These are phyloP conservation scores for Dryobota labecula DNA, from an alignment of 2,888 invertebrate genomes.

Conservation along the genomic window DNA sequence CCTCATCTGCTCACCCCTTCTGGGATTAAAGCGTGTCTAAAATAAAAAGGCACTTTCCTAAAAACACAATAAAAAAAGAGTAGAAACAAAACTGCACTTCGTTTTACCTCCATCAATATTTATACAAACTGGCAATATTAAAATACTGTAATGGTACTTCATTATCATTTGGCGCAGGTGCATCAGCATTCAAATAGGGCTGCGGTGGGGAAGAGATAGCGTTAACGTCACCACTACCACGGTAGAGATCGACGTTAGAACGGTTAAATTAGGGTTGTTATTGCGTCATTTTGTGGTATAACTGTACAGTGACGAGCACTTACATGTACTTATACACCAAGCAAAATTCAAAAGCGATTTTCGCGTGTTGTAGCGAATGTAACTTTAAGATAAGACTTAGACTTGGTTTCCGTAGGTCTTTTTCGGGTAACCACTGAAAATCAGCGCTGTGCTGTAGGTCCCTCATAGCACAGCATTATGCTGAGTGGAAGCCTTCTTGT, in stretches of 20 bases:
- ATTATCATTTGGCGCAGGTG: slow-evolving; percentile 69
- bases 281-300: background rate
- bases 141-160: slow-evolving; percentile 66
- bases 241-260: background rate
- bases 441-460: no score
- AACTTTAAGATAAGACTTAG: background rate
- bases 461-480: no score
- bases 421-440: no score
- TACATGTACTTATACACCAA: background rate
- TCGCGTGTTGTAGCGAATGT: background rate
- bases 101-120: slow-evolving; percentile 24
- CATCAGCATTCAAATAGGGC: slow-evolving; percentile 69
- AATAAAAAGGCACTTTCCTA: background rate
- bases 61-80: background rate
- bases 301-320: no score
- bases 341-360: background rate
- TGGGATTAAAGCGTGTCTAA: background rate
- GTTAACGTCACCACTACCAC: slow-evolving; percentile 58
- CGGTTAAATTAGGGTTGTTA: background rate
- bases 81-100: background rate
- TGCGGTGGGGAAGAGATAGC: slow-evolving; percentile 62
- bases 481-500: no score
- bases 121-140: slow-evolving; percentile 52
- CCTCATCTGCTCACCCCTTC: background rate
- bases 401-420: no score